Conservation (phyloP, 1,140 invertebrate genomes). For the Cydia strobilella region DNA sequence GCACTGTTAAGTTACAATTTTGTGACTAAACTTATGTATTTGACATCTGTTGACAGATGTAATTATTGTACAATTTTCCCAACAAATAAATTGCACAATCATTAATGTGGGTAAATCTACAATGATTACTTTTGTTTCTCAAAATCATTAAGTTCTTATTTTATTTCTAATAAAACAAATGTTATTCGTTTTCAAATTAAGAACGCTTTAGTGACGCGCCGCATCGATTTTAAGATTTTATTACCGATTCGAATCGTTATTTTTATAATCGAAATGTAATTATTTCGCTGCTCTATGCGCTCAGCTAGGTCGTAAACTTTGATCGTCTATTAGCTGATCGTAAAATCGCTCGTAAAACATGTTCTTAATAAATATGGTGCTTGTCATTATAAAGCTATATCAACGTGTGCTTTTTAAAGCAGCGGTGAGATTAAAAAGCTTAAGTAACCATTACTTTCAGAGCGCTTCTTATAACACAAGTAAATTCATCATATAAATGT, state of each 20-base stretch:
- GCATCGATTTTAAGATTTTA: background rate
- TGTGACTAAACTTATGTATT: background rate
- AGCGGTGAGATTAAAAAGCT: background rate
- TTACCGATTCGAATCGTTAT: constrained; percentile 24
- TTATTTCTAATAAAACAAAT: no score
- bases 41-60: background rate
- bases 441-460: background rate
- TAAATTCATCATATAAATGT: background rate
- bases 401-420: background rate
- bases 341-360: constrained; percentile 31
- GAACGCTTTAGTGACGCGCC: constrained; percentile 1
- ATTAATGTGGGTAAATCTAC: no score
- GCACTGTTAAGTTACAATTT: background rate
- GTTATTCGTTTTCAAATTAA: background rate
- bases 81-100: no score
- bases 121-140: no score
- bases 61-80: no score
- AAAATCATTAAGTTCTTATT: no score
- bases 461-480: background rate
- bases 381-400: constrained; percentile 26
- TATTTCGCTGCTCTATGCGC: constrained; percentile 25
- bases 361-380: constrained; percentile 24
- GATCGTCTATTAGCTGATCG: constrained; percentile 28
- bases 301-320: constrained; percentile 22
- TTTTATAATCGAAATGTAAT: constrained; percentile 25